Conservation (phyloP, 2,888 invertebrate genomes). For the Thereva unica region DNA sequence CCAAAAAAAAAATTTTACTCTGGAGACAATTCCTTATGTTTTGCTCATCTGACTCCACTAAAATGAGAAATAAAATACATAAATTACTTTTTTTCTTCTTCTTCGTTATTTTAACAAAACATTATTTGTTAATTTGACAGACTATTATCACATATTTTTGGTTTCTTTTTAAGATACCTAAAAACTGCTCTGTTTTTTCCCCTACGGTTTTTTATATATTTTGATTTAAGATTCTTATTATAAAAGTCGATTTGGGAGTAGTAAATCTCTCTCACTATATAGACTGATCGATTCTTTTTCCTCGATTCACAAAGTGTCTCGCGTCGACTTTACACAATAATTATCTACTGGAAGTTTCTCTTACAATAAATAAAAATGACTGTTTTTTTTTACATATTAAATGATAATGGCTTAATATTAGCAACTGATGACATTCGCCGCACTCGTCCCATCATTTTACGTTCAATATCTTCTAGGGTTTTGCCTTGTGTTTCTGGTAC, state of each 20-base stretch:
- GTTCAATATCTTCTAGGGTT: constrained; percentile 90
- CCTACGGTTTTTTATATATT: neutral
- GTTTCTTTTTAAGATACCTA: constrained; percentile 10
- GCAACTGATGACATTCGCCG: constrained; percentile 75
- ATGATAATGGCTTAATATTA: constrained; percentile 81
- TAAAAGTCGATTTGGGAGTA: no score
- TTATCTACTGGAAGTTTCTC: neutral
- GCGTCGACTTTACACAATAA: no score
- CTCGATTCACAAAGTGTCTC: neutral
- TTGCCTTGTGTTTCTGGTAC: constrained; percentile 94
- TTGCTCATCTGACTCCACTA: no score
- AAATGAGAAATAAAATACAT: no score
- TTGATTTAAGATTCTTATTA: no score
- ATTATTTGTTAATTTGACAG: constrained; percentile 24
- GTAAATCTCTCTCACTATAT: no score
- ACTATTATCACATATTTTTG: constrained; percentile 34
- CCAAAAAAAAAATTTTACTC: no score
- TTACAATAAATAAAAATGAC: no score
- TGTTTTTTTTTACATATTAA: constrained; percentile 53
- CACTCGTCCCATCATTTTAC: constrained; percentile 67
- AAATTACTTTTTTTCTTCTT: no score
- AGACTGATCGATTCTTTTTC: no score
- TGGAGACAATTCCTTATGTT: no score
- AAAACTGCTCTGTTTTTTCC: constrained; percentile 3
- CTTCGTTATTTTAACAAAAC: neutral